phyloP scores from a whole-genome alignment of 2,113 vertebrate genomes.

The Alexandromys fortis region DNA sequence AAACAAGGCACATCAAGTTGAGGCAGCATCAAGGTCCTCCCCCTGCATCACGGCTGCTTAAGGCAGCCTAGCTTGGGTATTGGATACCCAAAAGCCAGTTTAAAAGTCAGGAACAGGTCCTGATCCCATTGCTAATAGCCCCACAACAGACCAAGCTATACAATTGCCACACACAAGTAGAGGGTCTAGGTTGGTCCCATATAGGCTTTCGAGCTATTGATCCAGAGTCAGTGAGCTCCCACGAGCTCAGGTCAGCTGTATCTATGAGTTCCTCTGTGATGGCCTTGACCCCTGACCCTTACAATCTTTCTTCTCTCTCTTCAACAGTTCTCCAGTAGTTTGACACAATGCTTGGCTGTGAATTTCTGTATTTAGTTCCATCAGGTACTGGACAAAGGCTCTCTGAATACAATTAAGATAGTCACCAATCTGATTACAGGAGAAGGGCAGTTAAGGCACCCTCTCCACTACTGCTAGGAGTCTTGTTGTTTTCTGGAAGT shows the following conservation, averaged over 20 bases:
- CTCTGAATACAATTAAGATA: neutral
- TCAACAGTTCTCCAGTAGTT: neutral
- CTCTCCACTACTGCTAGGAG: neutral
- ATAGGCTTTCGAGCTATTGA: neutral
- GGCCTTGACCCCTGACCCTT: neutral
- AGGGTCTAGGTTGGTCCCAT: neutral
- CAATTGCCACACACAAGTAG: neutral
- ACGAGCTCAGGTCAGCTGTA: neutral
- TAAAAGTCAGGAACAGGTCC: neutral
- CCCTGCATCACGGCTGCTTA: neutral
- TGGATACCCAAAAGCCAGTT: neutral
- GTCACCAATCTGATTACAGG: neutral
- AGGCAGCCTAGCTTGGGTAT: neutral
- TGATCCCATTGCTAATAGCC: neutral
- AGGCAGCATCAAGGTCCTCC: neutral
- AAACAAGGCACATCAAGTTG: neutral
- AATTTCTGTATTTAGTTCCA: neutral
- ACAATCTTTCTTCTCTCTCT: neutral
- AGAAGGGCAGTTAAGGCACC: neutral
- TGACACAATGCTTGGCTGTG: neutral
- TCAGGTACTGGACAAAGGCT: no score
- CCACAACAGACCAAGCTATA: neutral
- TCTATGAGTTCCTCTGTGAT: neutral
- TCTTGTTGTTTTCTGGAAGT: neutral
- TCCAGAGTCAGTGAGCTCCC: neutral